Conservation (phyloP, 2,797 vertebrate genomes). For the Gymnocypris eckloni region DNA sequence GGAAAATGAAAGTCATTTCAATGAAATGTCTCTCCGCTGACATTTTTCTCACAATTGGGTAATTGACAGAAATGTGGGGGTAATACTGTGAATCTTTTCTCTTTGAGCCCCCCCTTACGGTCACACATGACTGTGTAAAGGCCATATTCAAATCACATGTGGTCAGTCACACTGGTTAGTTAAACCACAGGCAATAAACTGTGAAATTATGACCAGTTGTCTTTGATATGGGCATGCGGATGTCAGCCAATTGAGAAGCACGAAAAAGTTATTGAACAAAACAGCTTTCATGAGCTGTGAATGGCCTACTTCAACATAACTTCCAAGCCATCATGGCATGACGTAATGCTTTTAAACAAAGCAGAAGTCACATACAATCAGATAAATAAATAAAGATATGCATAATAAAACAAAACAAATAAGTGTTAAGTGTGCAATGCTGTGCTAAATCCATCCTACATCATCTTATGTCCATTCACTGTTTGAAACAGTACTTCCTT, state of each 20-base stretch:
- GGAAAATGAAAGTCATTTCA: constrained; percentile 25
- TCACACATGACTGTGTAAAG: constrained; percentile 33
- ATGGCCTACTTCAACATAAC: constrained; percentile 28
- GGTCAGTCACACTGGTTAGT: constrained; percentile 31
- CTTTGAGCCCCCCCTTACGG: constrained; percentile 14
- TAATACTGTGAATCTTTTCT: constrained; percentile 48
- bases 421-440: background rate
- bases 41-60: constrained; percentile 56
- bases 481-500: constrained; percentile 12
- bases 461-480: background rate
- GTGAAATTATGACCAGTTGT: constrained; percentile 51
- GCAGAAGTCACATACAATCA: background rate
- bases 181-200: constrained; percentile 19
- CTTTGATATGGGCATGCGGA: constrained; percentile 32
- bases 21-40: constrained; percentile 39
- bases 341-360: constrained; percentile 1
- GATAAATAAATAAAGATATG: background rate
- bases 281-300: constrained; percentile 36
- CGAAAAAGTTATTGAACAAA: constrained; percentile 37
- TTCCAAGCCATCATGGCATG: background rate
- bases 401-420: background rate
- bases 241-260: constrained; percentile 27
- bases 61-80: constrained; percentile 45
- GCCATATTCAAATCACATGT: constrained; percentile 53
- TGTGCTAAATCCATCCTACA: background rate